phyloP scores from a whole-genome alignment of 2,888 invertebrate genomes.

The Cantharis rufa region DNA sequence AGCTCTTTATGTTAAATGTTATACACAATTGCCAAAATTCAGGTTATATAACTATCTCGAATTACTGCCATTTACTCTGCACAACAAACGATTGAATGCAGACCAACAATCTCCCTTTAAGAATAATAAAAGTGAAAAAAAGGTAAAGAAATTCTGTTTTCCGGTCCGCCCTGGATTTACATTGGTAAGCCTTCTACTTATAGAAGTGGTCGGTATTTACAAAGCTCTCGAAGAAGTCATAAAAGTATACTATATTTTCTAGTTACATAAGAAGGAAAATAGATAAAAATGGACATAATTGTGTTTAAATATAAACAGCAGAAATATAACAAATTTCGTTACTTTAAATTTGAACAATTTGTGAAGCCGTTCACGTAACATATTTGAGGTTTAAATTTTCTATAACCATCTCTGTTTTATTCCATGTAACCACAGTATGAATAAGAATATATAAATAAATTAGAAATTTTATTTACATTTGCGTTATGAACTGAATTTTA shows the following conservation, averaged over 20 bases:
- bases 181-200: too few species aligned
- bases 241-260: not conserved
- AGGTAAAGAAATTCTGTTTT: too few species aligned
- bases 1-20: not conserved
- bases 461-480: constrained; percentile 2
- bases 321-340: not conserved
- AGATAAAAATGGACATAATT: not conserved
- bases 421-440: not conserved
- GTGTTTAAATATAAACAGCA: not conserved
- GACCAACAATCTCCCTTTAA: not conserved
- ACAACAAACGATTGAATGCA: too few species aligned
- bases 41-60: not conserved
- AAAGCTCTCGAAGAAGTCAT: not conserved
- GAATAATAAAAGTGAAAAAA: too few species aligned
- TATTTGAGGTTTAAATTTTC: not conserved
- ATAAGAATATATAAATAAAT: not conserved
- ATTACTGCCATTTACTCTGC: not conserved
- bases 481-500: not conserved
- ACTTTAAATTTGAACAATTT: not conserved
- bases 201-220: not conserved
- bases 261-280: not conserved
- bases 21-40: not conserved
- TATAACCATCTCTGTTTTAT: not conserved
- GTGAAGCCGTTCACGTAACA: not conserved
- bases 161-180: too few species aligned